Percentiles rank a stretch among this genome's conserved stretches.
These are phyloP conservation scores for Melanophora roralis DNA, from an alignment of 2,888 invertebrate species.

Conservation along the genomic window DNA sequence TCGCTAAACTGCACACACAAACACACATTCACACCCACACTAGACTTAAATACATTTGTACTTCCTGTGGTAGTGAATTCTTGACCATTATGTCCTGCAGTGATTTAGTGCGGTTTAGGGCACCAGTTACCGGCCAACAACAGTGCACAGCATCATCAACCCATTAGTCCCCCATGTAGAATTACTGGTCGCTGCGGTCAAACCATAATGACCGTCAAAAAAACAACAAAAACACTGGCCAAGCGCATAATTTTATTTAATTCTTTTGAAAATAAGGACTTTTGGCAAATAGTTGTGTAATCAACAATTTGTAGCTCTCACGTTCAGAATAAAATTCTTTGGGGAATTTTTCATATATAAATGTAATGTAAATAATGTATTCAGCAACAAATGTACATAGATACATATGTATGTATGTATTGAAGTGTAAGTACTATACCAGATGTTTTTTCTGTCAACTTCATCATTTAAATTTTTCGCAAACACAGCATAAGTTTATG, in stretches of 20 bases:
- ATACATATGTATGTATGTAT: neutral
- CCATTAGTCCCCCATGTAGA: constrained; percentile 22
- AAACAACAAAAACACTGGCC: constrained; percentile 47
- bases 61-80: constrained; percentile 20
- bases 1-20: constrained; percentile 26
- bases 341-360: constrained; percentile 24
- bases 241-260: constrained; percentile 59
- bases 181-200: constrained; percentile 67
- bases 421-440: constrained; percentile 1
- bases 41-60: neutral
- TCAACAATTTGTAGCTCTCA: constrained; percentile 13
- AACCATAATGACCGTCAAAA: constrained; percentile 70
- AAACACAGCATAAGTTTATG: too few relatives aligned
- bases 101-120: constrained; percentile 73
- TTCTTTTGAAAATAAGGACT: constrained; percentile 47
- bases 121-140: constrained; percentile 53
- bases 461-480: too few relatives aligned
- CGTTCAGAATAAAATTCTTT: constrained; percentile 27
- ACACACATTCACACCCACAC: neutral
- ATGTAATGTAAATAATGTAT: constrained; percentile 22
- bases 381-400: neutral
- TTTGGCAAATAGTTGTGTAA: constrained; percentile 18
- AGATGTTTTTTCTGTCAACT: too few relatives aligned
- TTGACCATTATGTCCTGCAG: constrained; percentile 64
- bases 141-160: constrained; percentile 33